Conservation (phyloP, 1,140 invertebrate genomes). For the Arion vulgaris region DNA sequence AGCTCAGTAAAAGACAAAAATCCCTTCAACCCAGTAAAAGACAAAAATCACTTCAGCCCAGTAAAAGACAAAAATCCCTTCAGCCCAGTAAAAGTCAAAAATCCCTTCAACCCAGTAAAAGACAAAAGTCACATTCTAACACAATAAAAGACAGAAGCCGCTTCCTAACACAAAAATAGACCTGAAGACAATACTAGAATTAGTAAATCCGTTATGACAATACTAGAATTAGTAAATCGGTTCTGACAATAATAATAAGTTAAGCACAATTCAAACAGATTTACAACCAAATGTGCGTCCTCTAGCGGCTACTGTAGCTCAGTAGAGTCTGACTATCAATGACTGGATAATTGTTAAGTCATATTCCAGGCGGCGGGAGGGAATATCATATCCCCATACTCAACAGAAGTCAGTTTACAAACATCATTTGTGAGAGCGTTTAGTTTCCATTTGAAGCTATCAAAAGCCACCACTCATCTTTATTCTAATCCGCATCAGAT, state of each 20-base stretch:
- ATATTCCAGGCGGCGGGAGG: constrained; percentile 5
- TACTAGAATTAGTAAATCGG: not conserved
- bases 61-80: no score
- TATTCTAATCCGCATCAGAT: not conserved
- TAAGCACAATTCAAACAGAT: constrained; percentile 25
- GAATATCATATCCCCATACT: not conserved
- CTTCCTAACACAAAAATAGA: no score
- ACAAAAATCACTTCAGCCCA: no score
- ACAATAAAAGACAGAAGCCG: no score
- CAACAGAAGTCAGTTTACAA: constrained; percentile 12
- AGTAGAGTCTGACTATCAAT: constrained; percentile 19
- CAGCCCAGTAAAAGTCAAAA: no score
- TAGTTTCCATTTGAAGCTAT: not conserved
- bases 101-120: no score
- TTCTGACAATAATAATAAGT: not conserved
- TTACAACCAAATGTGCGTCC: constrained; percentile 4
- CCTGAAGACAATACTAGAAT: no score
- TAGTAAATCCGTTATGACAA: no score
- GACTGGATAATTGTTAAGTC: constrained; percentile 23
- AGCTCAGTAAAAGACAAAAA: no score
- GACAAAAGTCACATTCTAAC: no score
- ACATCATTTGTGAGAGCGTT: not conserved
- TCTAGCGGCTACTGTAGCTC: not conserved
- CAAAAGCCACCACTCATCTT: not conserved
- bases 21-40: no score